Base-by-base conservation (phyloP, 2,797 vertebrate genomes). In the Atherinosoma microstoma region DNA sequence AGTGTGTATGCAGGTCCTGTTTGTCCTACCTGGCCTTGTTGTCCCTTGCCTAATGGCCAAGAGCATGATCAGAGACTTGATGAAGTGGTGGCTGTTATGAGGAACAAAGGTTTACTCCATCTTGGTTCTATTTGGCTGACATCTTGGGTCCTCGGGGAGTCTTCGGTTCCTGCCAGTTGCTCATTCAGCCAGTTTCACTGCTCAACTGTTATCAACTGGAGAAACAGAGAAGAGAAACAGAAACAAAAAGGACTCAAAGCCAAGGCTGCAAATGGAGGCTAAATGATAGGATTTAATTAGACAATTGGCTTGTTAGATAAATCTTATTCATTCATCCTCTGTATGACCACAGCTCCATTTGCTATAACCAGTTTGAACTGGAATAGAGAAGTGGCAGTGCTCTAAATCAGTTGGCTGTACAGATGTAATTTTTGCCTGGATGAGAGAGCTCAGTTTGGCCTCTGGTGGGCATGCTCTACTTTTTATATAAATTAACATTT, bases 51-150 rank as follows among this genome's bases (percentile, higher is more conserved):
- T 83, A 79, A 80, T 78, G 78, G 79, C 62, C 84, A 40, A 2
- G 30, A 58, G 76, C 77, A 68, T 80, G 84, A 84, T 83, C 67
- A 64, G 59, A 32, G 58, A 65, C 61, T 71, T 92, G 87, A 93
- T 90, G 78, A 91, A 91, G 90, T 90, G 87, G 59, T 70, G 82
- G 67, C 74, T 71, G 73, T 78, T 84, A 70, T 84, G 65, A 73
- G 79, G 83, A 90, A 90, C 88, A 93, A 93, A 89, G 76, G 79
- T 82, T 89, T 79, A 84, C 83, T 87, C 82, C 85, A 84, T 91
- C 89, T 86, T 85, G 81, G 87, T 85, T 90, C 70, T 78, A 73
- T 86, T 80, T 78, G 38, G 72, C 57, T 90, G 91, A 91, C 89
- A 87, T 76, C 62, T 83, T 58, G 18, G 70, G 58, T 87, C 91